These are phyloP conservation scores for Hylia prasina DNA, from an alignment of 2,113 vertebrate species.

Conservation along the genomic window DNA sequence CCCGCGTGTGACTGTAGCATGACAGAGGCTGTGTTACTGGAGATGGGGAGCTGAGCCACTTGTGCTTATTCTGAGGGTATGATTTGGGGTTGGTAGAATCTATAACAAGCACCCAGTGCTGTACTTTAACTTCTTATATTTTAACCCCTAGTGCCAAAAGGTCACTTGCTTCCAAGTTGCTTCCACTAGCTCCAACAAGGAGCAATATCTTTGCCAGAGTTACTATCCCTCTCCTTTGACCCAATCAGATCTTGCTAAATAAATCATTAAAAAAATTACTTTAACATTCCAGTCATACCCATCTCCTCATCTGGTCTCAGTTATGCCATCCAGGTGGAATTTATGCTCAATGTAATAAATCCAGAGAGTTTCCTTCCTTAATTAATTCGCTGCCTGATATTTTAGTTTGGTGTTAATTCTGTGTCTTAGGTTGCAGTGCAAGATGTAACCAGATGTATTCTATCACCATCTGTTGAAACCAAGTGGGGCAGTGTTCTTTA, in stretches of 20 bases:
- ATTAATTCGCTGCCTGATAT: not conserved
- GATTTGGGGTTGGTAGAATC: not conserved
- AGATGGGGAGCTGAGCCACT: not conserved
- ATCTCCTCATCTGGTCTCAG: not conserved
- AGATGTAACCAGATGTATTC: not conserved
- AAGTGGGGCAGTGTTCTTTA: not conserved
- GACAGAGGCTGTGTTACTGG: not conserved
- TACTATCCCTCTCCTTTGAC: not conserved
- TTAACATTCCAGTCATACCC: not conserved
- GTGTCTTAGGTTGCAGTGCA: not conserved
- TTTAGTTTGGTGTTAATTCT: not conserved
- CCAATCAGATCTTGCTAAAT: not conserved
- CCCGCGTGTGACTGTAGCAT: rapidly evolving
- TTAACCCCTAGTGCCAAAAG: not conserved
- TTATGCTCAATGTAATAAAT: not conserved
- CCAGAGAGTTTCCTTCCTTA: not conserved
- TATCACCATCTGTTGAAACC: not conserved
- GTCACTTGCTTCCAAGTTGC: not conserved
- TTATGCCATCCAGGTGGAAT: not conserved
- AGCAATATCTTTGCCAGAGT: not conserved
- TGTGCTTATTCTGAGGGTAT: not conserved
- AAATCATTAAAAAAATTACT: not conserved
- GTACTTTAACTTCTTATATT: not conserved
- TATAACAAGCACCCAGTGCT: not conserved
- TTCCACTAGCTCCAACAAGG: not conserved